These are phyloP conservation scores for Melanostoma scalare DNA, from an alignment of 2,888 invertebrate species.

Conservation along the genomic window DNA sequence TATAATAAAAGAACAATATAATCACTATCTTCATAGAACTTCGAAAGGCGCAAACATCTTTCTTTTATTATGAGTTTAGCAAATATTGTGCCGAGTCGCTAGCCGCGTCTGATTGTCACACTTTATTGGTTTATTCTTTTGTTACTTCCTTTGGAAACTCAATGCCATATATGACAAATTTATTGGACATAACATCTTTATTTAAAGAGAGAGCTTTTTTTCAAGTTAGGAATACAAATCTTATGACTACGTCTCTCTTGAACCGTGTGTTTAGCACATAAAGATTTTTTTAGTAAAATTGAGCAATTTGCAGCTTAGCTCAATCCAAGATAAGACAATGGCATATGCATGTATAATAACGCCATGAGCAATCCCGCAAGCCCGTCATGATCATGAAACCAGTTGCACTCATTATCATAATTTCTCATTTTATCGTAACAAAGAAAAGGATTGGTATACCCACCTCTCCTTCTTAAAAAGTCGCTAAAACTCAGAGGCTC, in stretches of 20 bases:
- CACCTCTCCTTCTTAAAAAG: slow-evolving; percentile 21
- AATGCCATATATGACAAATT: slow-evolving; percentile 13
- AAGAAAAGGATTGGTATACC: slow-evolving; percentile 37
- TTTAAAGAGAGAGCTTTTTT: background rate
- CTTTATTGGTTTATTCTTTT: no score
- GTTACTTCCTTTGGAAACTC: no score
- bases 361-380: slow-evolving; percentile 8
- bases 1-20: no score
- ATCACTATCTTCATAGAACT: no score
- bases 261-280: no score
- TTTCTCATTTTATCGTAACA: slow-evolving; percentile 49
- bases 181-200: slow-evolving; percentile 22
- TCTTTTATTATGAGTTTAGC: no score
- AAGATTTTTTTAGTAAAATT: no score
- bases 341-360: background rate
- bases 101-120: no score
- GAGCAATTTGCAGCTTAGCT: background rate
- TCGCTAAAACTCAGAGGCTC: slow-evolving; percentile 25
- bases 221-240: no score
- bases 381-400: slow-evolving; percentile 17
- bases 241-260: no score
- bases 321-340: slow-evolving; percentile 5
- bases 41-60: no score
- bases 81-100: no score
- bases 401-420: slow-evolving; percentile 61